Evolutionary conservation across 2,888 invertebrate genomes (phyloP).

Genomic region (Drosophila pegasa): DNA sequence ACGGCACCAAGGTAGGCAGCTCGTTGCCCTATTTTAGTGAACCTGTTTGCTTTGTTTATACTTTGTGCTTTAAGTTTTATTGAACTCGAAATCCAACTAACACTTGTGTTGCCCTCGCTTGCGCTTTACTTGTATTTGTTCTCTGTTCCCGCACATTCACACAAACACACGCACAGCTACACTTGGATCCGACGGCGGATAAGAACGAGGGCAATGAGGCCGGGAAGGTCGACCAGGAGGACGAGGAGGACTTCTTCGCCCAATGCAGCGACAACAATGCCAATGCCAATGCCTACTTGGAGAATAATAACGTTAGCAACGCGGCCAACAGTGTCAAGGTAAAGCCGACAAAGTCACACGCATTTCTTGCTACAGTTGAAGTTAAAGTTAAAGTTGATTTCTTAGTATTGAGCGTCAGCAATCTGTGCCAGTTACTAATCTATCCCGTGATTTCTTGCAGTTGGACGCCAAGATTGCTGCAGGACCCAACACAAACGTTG

Average conservation of each 20-base stretch:
- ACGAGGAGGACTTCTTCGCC: constrained; percentile 93
- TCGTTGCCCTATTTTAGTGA: background rate
- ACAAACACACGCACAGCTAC: constrained; percentile 86
- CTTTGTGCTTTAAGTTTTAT: constrained; percentile 31
- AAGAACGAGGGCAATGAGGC: constrained; percentile 86
- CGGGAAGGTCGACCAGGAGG: constrained; percentile 78
- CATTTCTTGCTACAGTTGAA: constrained; percentile 23
- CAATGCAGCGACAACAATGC: constrained; percentile 87
- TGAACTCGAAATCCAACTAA: constrained; percentile 30
- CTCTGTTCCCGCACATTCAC: constrained; percentile 17
- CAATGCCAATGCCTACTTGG: constrained; percentile 76
- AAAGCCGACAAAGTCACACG: constrained; percentile 54
- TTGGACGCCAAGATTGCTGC: constrained; percentile 59
- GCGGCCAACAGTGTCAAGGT: constrained; percentile 85
- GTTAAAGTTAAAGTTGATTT: constrained; percentile 32
- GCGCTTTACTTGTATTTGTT: constrained; percentile 38
- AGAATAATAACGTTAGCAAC: constrained; percentile 84
- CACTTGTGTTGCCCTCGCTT: constrained; percentile 51
- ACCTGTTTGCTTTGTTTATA: constrained; percentile 13
- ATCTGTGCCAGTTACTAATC: constrained; percentile 1
- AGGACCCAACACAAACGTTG: constrained; percentile 25
- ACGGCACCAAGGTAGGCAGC: constrained; percentile 91
- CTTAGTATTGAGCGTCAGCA: background rate
- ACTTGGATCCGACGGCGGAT: constrained; percentile 89
- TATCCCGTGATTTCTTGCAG: constrained; percentile 39